Conservation (phyloP, 1,140 invertebrate genomes). For the Drosophila mojavensis region DNA sequence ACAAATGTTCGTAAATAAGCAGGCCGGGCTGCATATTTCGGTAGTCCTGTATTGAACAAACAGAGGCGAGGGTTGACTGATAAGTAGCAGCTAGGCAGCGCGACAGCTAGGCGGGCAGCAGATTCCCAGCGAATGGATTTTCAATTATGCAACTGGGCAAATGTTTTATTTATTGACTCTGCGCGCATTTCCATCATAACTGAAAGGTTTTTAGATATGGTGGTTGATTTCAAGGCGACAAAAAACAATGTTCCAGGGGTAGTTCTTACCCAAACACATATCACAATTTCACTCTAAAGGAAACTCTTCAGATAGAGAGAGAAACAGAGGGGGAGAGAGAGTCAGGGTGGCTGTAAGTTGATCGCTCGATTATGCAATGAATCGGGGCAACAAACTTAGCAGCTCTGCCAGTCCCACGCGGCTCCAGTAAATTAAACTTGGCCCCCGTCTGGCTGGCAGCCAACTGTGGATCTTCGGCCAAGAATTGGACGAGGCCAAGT, state of each 20-base stretch:
- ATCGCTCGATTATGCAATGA: constrained; percentile 67
- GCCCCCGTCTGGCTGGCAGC: constrained; percentile 45
- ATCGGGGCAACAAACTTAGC: constrained; percentile 54
- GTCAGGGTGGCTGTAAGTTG: constrained; percentile 48
- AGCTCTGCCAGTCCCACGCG: constrained; percentile 1
- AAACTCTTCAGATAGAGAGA: neutral
- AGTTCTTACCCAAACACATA: constrained; percentile 30
- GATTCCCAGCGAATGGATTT: constrained; percentile 61
- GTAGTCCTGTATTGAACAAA: constrained; percentile 30
- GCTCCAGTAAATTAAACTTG: constrained; percentile 56
- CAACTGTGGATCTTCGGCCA: constrained; percentile 33
- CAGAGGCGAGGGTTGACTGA: constrained; percentile 50
- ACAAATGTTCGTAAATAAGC: constrained; percentile 40
- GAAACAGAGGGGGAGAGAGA: neutral
- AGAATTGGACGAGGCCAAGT: constrained; percentile 20
- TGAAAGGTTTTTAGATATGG: constrained; percentile 65
- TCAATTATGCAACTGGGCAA: constrained; percentile 79
- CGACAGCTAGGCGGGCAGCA: constrained; percentile 14
- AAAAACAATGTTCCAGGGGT: constrained; percentile 40
- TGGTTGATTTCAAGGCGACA: constrained; percentile 59
- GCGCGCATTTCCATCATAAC: constrained; percentile 48
- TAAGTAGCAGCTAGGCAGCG: constrained; percentile 51
- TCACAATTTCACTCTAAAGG: constrained; percentile 65
- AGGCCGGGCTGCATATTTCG: constrained; percentile 43
- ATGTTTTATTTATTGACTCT: constrained; percentile 81